phyloP scores from a whole-genome alignment of 1,140 invertebrate species.

The Chrysomallon squamiferum region DNA sequence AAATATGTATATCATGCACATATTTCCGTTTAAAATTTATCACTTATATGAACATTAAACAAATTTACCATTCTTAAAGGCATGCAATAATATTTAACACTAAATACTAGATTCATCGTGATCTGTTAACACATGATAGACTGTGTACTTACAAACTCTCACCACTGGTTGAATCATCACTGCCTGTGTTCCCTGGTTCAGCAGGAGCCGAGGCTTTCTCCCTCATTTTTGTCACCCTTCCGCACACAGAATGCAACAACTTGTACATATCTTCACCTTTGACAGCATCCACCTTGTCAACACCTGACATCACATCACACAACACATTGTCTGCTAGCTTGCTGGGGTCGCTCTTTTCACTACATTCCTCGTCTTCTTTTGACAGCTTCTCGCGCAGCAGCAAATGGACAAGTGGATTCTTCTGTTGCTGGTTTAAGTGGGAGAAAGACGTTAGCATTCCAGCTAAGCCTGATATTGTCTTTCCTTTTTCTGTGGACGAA shows the following conservation, averaged over 20 bases:
- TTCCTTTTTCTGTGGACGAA: not conserved
- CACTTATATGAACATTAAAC: too few relatives aligned
- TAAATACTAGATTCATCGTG: too few relatives aligned
- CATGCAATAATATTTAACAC: too few relatives aligned
- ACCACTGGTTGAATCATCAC: too few relatives aligned
- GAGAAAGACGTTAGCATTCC: not conserved
- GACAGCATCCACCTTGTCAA: not conserved
- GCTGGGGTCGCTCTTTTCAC: not conserved
- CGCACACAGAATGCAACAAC: constrained; percentile 2
- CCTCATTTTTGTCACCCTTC: not conserved
- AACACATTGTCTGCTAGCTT: not conserved
- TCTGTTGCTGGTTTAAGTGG: not conserved
- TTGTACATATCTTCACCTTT: constrained; percentile 3
- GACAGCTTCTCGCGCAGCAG: not conserved
- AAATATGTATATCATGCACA: too few relatives aligned
- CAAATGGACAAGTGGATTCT: not conserved
- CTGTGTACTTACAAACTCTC: too few relatives aligned
- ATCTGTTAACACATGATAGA: too few relatives aligned
- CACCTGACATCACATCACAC: not conserved
- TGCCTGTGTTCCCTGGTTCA: too few relatives aligned
- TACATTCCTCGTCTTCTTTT: not conserved
- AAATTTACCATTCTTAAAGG: too few relatives aligned
- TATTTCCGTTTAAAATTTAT: too few relatives aligned
- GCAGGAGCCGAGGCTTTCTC: too few relatives aligned
- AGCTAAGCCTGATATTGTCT: not conserved